Conservation (phyloP, 2,888 invertebrate species). For the Archips crataeganus region DNA sequence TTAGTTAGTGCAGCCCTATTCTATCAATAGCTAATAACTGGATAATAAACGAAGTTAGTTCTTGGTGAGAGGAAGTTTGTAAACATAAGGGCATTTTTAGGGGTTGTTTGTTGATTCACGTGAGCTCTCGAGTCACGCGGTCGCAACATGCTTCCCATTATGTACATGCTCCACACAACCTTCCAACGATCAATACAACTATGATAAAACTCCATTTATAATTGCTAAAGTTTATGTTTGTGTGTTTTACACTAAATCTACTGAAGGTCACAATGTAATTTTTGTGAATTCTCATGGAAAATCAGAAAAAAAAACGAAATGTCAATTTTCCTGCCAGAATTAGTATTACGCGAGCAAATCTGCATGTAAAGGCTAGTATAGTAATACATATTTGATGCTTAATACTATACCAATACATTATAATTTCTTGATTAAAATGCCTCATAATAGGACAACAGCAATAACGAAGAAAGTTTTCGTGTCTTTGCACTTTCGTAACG, state of each 20-base stretch:
- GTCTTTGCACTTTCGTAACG: conserved; percentile 1
- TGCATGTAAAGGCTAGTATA: too few species aligned
- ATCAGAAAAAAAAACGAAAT: too few species aligned
- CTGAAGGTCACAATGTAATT: too few species aligned
- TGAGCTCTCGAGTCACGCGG: conserved; percentile 48
- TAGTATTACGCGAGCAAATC: too few species aligned
- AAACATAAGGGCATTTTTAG: conserved; percentile 59
- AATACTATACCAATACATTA: background rate
- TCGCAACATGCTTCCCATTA: conserved; percentile 11
- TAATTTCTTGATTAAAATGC: background rate
- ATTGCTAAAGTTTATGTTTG: background rate
- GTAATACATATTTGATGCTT: too few species aligned
- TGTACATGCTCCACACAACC: background rate
- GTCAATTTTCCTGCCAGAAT: too few species aligned
- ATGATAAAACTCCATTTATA: background rate
- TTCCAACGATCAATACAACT: too few species aligned
- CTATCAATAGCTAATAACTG: background rate
- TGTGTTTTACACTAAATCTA: too few species aligned
- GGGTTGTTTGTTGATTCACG: conserved; percentile 65
- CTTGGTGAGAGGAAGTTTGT: conserved; percentile 59
- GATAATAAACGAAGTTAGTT: conserved; percentile 11
- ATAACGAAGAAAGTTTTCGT: background rate
- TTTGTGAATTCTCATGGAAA: too few species aligned
- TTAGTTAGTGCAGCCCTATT: too few species aligned
- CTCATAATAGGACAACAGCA: background rate